phyloP scores from a whole-genome alignment of 2,797 vertebrate genomes.

The Ciconia nigra region DNA sequence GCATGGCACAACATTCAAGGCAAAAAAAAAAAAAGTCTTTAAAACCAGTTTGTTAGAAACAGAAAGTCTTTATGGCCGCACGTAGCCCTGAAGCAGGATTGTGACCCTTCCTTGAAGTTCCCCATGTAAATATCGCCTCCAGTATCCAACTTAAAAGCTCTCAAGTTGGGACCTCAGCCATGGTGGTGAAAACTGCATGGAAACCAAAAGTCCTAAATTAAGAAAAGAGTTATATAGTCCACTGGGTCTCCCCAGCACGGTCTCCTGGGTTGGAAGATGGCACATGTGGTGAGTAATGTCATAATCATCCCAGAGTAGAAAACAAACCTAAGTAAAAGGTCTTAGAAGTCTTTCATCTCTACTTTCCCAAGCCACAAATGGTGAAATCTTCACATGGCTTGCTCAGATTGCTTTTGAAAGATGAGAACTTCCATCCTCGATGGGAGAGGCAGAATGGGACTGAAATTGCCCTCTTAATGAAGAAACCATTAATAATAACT shows the following conservation, averaged over 20 bases:
- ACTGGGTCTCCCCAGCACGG: background rate
- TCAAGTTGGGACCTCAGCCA: background rate
- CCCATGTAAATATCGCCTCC: background rate
- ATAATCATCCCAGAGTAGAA: background rate
- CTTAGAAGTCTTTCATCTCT: constrained; percentile 36
- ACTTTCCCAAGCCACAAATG: constrained; percentile 34
- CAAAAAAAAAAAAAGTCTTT: background rate
- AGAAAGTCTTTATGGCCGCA: background rate
- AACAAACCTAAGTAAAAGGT: constrained; percentile 9
- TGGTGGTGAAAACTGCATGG: background rate
- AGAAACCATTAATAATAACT: constrained; percentile 13
- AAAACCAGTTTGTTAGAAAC: background rate
- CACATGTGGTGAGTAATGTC: background rate
- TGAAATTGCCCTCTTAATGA: constrained; percentile 4
- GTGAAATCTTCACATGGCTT: background rate
- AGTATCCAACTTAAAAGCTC: background rate
- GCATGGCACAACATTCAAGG: background rate
- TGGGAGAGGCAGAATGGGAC: constrained; percentile 1
- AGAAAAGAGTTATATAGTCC: background rate
- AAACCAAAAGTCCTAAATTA: background rate
- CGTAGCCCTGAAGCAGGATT: background rate
- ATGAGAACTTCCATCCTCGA: background rate
- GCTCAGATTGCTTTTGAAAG: constrained; percentile 24
- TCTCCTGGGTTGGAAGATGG: background rate
- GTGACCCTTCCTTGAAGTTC: background rate